These are phyloP conservation scores for Melanitta fusca DNA, from an alignment of 2,797 vertebrate genomes.

Conservation along the genomic window DNA sequence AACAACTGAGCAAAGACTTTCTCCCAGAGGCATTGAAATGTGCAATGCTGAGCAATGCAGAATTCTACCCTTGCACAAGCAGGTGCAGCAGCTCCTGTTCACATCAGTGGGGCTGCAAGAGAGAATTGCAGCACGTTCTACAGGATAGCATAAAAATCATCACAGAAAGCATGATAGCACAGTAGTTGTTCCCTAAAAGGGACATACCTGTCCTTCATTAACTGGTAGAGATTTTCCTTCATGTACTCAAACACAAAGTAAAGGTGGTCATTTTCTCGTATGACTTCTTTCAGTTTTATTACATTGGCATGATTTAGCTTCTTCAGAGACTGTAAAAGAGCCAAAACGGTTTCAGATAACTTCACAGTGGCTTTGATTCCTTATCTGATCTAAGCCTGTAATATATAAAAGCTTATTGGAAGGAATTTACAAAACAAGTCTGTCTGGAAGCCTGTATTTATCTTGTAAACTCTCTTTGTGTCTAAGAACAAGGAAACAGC, in stretches of 20 bases:
- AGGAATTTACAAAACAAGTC: neutral
- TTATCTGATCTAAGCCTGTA: neutral
- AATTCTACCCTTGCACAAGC: neutral
- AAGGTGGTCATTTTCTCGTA: conserved; percentile 97
- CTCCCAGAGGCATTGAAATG: neutral
- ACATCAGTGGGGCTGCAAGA: neutral
- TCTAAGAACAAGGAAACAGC: neutral
- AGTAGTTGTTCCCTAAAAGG: neutral
- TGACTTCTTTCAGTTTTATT: conserved; percentile 97
- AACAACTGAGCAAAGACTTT: neutral
- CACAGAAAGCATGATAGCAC: neutral
- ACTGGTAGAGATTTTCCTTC: conserved; percentile 99
- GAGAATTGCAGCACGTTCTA: neutral
- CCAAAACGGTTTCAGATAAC: neutral
- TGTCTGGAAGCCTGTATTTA: neutral
- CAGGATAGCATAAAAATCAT: neutral
- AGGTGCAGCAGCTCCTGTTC: neutral
- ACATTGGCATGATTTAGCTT: conserved; percentile 98
- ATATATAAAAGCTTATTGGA: neutral
- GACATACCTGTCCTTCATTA: conserved; percentile 97
- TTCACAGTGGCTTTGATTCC: neutral
- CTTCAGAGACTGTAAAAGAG: conserved; percentile 91
- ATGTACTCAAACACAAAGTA: conserved; percentile 99
- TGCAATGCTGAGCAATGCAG: neutral
- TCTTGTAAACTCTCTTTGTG: neutral